These are phyloP conservation scores for Ispidina lecontei DNA, from an alignment of 2,797 vertebrate genomes.

Conservation along the genomic window DNA sequence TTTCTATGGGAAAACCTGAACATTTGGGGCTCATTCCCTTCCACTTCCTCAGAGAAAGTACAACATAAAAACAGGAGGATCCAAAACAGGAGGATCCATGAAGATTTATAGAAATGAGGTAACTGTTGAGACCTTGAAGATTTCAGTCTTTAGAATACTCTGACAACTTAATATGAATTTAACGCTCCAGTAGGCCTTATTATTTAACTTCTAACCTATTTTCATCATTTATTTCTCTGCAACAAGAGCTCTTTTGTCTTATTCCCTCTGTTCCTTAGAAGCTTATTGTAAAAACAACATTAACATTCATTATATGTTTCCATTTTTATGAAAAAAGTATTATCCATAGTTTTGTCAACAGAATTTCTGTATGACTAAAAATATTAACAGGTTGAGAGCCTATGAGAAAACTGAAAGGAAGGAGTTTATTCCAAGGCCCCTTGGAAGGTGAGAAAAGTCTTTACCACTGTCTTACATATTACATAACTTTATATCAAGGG, in stretches of 20 bases:
- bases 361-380: not conserved
- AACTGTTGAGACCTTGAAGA: not conserved
- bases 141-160: not conserved
- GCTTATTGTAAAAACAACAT: not conserved
- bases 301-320: not conserved
- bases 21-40: not conserved
- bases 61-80: not conserved
- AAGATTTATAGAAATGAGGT: not conserved
- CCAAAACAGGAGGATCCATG: not conserved
- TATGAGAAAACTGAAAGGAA: not conserved
- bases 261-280: not conserved
- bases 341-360: not conserved
- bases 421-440: not conserved
- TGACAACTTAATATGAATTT: not conserved
- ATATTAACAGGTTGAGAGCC: not conserved
- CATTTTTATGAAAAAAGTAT: not conserved
- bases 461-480: not conserved
- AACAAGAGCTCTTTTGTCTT: not conserved
- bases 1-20: not conserved
- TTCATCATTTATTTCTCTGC: not conserved
- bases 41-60: not conserved
- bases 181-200: too few relatives aligned
- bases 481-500: not conserved
- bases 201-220: not conserved
- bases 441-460: not conserved